Conservation (phyloP, 2,113 vertebrate genomes). For the Caretta caretta region DNA sequence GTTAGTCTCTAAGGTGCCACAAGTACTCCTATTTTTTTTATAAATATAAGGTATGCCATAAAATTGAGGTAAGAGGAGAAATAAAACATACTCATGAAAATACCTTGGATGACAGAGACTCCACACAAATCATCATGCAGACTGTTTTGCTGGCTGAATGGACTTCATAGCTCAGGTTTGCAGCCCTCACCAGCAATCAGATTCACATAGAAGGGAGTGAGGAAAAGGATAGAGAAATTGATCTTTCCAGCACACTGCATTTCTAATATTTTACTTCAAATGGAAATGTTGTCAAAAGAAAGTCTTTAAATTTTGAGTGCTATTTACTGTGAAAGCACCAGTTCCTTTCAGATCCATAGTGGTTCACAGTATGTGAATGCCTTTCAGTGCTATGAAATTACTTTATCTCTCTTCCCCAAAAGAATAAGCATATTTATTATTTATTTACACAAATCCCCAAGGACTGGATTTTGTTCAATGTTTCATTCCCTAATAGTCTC, state of each 20-base stretch:
- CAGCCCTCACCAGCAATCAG: not conserved
- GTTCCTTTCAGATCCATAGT: not conserved
- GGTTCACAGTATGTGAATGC: not conserved
- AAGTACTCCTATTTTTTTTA: too few species aligned
- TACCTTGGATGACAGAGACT: not conserved
- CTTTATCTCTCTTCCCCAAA: not conserved
- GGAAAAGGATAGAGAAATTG: not conserved
- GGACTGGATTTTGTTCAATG: not conserved
- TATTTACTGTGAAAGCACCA: rapidly evolving
- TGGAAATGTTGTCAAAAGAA: not conserved
- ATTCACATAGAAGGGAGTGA: not conserved
- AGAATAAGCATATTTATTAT: not conserved
- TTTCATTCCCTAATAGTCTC: not conserved
- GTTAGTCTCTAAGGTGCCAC: too few species aligned
- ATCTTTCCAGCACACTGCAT: not conserved
- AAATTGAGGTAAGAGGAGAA: rapidly evolving
- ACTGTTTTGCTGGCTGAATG: not conserved
- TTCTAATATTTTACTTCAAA: slow-evolving; percentile 15
- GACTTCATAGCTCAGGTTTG: not conserved
- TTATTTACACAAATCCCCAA: not conserved
- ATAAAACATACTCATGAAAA: not conserved
- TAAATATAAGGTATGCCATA: not conserved
- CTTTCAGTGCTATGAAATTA: not conserved
- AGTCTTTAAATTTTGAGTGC: not conserved
- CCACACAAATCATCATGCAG: not conserved